Evolutionary conservation across 2,797 vertebrate species (phyloP).

Genomic region (Myripristis murdjan): DNA sequence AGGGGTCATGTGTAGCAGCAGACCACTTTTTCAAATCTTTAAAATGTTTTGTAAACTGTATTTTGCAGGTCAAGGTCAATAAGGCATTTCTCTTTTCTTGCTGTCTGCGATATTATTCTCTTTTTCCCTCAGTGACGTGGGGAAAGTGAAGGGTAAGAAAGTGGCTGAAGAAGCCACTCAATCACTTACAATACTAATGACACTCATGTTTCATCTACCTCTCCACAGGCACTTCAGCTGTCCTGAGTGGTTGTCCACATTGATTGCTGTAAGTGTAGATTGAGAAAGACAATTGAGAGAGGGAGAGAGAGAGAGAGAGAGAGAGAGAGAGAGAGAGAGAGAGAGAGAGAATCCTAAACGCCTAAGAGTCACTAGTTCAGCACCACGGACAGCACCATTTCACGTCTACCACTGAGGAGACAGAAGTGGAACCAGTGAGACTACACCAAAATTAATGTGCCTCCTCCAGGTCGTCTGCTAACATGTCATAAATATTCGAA

Average conservation of each 20-base stretch:
- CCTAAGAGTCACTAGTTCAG: conserved; percentile 60
- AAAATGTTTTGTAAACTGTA: conserved; percentile 32
- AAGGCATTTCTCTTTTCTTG: conserved; percentile 44
- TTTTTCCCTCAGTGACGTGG: conserved; percentile 16
- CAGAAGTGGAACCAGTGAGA: conserved; percentile 24
- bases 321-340: neutral
- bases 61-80: conserved; percentile 44
- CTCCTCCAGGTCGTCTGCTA: conserved; percentile 64
- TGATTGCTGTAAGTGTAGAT: conserved; percentile 16
- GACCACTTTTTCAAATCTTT: conserved; percentile 32
- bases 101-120: conserved; percentile 31
- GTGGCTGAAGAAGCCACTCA: conserved; percentile 47
- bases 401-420: conserved; percentile 32
- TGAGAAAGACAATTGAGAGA: conserved; percentile 17
- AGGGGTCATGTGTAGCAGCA: conserved; percentile 24
- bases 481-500: conserved; percentile 71
- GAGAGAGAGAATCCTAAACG: conserved; percentile 1
- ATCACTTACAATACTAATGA: conserved; percentile 40
- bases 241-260: conserved; percentile 15
- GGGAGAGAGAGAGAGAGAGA: conserved; percentile 1
- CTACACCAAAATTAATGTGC: conserved; percentile 44
- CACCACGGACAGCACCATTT: conserved; percentile 74
- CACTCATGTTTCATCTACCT: neutral
- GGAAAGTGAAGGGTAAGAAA: conserved; percentile 33
- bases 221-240: conserved; percentile 7